Conservation (phyloP, 2,113 vertebrate species). For the Chlorodrepanis virens region DNA sequence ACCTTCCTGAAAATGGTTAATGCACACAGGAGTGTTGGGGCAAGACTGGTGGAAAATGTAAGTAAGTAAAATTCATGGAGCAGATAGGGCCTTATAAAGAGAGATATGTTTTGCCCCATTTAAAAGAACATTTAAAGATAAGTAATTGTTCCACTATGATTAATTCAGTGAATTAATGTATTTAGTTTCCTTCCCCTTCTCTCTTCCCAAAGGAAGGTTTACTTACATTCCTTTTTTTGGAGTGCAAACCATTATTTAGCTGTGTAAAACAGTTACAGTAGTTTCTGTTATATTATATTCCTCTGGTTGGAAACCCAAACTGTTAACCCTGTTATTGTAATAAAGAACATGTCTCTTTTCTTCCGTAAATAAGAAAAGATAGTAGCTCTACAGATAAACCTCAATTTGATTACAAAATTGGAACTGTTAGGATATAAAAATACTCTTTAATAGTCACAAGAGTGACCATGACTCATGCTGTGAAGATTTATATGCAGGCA, state of each 20-base stretch:
- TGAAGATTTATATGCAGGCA: background rate
- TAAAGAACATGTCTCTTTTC: background rate
- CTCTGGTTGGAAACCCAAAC: background rate
- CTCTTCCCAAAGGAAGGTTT: background rate
- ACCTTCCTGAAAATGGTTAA: background rate
- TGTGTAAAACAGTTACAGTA: background rate
- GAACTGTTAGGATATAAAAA: background rate
- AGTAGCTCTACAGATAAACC: background rate
- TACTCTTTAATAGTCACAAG: background rate
- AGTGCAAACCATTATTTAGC: background rate
- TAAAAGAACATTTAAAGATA: background rate
- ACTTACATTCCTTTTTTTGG: background rate
- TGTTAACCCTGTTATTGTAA: background rate
- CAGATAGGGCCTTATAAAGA: background rate
- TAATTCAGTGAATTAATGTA: background rate
- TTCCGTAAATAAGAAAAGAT: background rate
- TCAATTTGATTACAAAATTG: background rate
- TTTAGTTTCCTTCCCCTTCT: accelerated
- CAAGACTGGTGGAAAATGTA: background rate
- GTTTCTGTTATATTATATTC: background rate
- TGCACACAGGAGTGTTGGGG: background rate
- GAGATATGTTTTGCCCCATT: background rate
- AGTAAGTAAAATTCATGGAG: background rate
- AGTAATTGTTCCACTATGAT: background rate
- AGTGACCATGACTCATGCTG: background rate